phyloP scores from a whole-genome alignment of 53 echinoderm and acorn worm species.

The Mesocentrotus franciscanus region DNA sequence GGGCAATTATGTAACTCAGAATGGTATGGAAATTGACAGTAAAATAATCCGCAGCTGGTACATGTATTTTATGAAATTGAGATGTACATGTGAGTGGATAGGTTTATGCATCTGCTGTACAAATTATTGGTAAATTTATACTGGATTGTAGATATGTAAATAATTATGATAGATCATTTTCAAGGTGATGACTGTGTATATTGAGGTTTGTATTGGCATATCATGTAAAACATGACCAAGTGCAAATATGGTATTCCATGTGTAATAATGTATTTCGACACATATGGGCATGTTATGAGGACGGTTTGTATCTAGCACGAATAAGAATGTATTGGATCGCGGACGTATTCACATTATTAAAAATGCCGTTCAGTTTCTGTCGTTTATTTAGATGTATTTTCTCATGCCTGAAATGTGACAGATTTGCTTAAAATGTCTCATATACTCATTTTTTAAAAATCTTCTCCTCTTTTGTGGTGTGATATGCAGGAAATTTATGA shows the following conservation, averaged over 20 bases:
- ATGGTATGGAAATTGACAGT: conserved; percentile 27
- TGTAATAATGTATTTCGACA: not conserved
- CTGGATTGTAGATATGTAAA: not conserved
- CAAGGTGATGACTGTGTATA: not conserved
- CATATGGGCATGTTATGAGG: not conserved
- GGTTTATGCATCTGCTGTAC: too few species aligned
- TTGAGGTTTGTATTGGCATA: conserved; percentile 12
- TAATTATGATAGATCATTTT: not conserved
- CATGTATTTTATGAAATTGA: not conserved
- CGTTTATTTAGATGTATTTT: not conserved
- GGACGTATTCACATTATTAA: not conserved
- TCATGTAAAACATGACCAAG: conserved; percentile 49
- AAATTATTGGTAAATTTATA: not conserved
- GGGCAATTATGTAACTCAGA: conserved; percentile 46
- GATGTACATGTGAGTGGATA: not conserved
- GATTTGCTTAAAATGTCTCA: not conserved
- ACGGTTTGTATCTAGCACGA: not conserved
- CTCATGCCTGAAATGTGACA: conserved; percentile 44
- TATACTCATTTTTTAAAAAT: conserved; percentile 29
- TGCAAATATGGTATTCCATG: conserved; percentile 50
- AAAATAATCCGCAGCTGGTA: not conserved
- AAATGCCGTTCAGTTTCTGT: not conserved
- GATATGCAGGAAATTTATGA: conserved; percentile 5
- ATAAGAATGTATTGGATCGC: not conserved
- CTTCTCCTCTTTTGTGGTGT: not conserved